Evolutionary conservation across 2,888 invertebrate species (phyloP).

Genomic region (Spisula solida): DNA sequence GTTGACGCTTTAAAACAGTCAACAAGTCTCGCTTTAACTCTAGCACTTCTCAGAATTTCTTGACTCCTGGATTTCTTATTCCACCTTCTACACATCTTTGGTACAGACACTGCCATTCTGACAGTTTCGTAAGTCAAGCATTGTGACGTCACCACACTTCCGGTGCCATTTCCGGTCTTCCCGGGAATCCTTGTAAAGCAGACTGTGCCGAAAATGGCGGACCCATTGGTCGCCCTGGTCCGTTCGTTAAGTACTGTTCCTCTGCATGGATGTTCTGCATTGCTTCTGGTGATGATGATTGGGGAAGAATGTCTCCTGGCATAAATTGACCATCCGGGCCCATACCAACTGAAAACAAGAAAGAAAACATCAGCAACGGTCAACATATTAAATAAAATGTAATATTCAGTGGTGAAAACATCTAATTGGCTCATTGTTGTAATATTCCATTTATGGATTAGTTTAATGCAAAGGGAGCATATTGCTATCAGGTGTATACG

Average conservation of each 20-base stretch:
- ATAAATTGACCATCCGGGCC: conserved; percentile 72
- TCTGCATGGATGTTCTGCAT: conserved; percentile 67
- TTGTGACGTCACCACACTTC: conserved; percentile 71
- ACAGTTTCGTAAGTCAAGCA: neutral
- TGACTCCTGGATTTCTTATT: conserved; percentile 10
- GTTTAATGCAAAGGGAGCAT: too few relatives aligned
- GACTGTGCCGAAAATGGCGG: conserved; percentile 57
- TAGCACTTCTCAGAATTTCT: neutral
- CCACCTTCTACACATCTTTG: neutral
- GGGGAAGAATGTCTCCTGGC: conserved; percentile 71
- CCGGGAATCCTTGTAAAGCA: conserved; percentile 55
- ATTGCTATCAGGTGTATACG: too few relatives aligned
- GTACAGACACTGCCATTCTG: neutral
- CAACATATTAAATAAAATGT: too few relatives aligned
- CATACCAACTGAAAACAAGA: conserved; percentile 45
- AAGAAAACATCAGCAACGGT: neutral
- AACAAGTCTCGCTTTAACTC: neutral
- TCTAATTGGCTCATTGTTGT: too few relatives aligned
- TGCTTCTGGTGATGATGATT: conserved; percentile 69
- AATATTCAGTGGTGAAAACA: too few relatives aligned
- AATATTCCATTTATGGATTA: too few relatives aligned
- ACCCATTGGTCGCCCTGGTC: conserved; percentile 61
- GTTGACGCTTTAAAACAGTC: neutral
- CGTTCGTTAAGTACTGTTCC: conserved; percentile 60
- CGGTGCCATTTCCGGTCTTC: conserved; percentile 76